Conservation (phyloP, 1,140 invertebrate genomes). For the Drosophila chauvacae region DNA sequence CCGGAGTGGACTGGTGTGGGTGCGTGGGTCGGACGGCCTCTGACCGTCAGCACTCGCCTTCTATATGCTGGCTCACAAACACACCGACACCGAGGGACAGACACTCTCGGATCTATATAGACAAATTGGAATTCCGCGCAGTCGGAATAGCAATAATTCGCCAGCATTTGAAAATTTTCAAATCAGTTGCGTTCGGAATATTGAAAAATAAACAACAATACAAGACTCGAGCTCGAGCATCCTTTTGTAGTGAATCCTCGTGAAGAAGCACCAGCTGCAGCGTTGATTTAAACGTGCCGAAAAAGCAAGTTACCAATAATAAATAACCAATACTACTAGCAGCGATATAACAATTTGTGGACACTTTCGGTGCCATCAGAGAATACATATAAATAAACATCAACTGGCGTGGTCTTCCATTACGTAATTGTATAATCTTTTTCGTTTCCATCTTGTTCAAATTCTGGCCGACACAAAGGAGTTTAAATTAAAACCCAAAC, state of each 20-base stretch:
- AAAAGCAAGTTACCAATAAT: slow-evolving; percentile 69
- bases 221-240: slow-evolving; percentile 64
- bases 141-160: slow-evolving; percentile 81
- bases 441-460: slow-evolving; percentile 51
- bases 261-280: slow-evolving; percentile 61
- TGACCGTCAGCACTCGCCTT: slow-evolving; percentile 67
- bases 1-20: slow-evolving; percentile 35
- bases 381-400: slow-evolving; percentile 13
- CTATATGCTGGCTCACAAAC: slow-evolving; percentile 29
- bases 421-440: slow-evolving; percentile 72
- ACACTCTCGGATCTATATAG: slow-evolving; percentile 50
- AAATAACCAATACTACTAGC: slow-evolving; percentile 19
- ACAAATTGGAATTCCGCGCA: slow-evolving; percentile 79
- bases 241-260: slow-evolving; percentile 65
- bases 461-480: slow-evolving; percentile 59
- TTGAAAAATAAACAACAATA: slow-evolving; percentile 84
- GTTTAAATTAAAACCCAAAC: slow-evolving; percentile 73
- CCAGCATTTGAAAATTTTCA: slow-evolving; percentile 81
- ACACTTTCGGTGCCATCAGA: slow-evolving; percentile 20
- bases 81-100: slow-evolving; percentile 1
- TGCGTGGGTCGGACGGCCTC: slow-evolving; percentile 79
- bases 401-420: slow-evolving; percentile 33
- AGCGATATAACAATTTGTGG: slow-evolving; percentile 15
- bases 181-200: slow-evolving; percentile 85
- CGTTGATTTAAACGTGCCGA: slow-evolving; percentile 76